These are phyloP conservation scores for Arctia plantaginis DNA, from an alignment of 2,888 invertebrate species.

Conservation along the genomic window DNA sequence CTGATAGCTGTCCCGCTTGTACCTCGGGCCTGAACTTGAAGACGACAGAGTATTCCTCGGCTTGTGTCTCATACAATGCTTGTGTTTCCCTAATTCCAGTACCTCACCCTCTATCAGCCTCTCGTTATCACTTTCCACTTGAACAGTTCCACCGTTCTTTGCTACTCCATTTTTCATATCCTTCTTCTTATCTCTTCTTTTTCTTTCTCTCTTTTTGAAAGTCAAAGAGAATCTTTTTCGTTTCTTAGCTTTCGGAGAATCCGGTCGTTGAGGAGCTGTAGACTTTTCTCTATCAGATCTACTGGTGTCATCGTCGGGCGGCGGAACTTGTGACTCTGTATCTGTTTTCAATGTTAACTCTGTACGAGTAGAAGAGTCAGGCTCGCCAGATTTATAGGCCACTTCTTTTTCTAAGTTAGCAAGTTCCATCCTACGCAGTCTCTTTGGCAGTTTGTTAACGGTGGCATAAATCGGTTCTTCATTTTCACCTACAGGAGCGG, in stretches of 20 bases:
- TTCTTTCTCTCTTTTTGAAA: conserved; percentile 81
- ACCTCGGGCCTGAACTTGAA: conserved; percentile 82
- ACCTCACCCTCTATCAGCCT: conserved; percentile 78
- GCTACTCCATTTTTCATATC: conserved; percentile 71
- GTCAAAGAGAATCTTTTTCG: conserved; percentile 81
- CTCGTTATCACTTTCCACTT: conserved; percentile 79
- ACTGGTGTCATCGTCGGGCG: conserved; percentile 81
- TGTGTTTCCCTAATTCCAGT: conserved; percentile 67
- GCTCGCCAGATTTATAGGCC: conserved; percentile 76
- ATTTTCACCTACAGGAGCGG: conserved; percentile 82
- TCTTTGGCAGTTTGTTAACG: conserved; percentile 83
- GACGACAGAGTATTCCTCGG: conserved; percentile 79
- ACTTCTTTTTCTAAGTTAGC: conserved; percentile 83
- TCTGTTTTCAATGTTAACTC: conserved; percentile 79
- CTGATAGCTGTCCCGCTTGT: conserved; percentile 86
- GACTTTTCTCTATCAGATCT: conserved; percentile 81
- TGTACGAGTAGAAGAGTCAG: conserved; percentile 77
- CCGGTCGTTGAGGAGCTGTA: conserved; percentile 72
- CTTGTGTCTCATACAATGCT: conserved; percentile 73
- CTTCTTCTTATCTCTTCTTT: conserved; percentile 79
- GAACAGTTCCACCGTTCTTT: conserved; percentile 72
- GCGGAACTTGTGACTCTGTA: conserved; percentile 76
- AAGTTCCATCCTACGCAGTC: conserved; percentile 79
- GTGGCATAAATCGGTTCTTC: conserved; percentile 85
- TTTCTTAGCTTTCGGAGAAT: conserved; percentile 81